These are phyloP conservation scores for Passerina amoena DNA, from an alignment of 2,113 vertebrate genomes.

Conservation along the genomic window DNA sequence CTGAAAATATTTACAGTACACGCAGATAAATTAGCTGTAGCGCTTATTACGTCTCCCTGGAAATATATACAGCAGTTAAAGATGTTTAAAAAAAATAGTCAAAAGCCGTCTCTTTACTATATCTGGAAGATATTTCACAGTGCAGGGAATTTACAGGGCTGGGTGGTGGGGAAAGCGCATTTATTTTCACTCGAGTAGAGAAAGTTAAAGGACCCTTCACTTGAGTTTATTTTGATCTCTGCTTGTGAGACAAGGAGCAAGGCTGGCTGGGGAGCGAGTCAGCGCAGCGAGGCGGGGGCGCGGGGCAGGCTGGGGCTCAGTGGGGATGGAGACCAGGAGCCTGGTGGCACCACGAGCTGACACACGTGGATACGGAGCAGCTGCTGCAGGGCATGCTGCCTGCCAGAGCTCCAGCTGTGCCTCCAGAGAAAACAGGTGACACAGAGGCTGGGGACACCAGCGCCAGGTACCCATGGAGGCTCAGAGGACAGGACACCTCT, in stretches of 20 bases:
- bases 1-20: constrained; percentile 72
- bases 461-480: accelerated
- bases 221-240: constrained; percentile 67
- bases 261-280: background rate
- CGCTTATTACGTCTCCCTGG: constrained; percentile 62
- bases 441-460: background rate
- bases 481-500: background rate
- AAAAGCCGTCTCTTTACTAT: constrained; percentile 61
- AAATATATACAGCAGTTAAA: constrained; percentile 71
- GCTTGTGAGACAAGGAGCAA: constrained; percentile 8
- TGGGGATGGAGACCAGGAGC: background rate
- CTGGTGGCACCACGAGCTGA: background rate
- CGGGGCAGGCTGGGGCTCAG: background rate
- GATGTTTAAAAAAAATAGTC: constrained; percentile 66
- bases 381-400: background rate
- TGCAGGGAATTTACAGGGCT: constrained; percentile 45
- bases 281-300: accelerated
- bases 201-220: constrained; percentile 68
- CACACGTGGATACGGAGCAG: accelerated
- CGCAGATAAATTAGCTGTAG: constrained; percentile 71
- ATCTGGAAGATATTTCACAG: constrained; percentile 71
- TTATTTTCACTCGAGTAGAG: constrained; percentile 62
- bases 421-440: background rate
- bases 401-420: background rate
- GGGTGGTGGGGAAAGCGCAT: constrained; percentile 29